phyloP scores from a whole-genome alignment of 2,113 vertebrate genomes.

The Struthio camelus region DNA sequence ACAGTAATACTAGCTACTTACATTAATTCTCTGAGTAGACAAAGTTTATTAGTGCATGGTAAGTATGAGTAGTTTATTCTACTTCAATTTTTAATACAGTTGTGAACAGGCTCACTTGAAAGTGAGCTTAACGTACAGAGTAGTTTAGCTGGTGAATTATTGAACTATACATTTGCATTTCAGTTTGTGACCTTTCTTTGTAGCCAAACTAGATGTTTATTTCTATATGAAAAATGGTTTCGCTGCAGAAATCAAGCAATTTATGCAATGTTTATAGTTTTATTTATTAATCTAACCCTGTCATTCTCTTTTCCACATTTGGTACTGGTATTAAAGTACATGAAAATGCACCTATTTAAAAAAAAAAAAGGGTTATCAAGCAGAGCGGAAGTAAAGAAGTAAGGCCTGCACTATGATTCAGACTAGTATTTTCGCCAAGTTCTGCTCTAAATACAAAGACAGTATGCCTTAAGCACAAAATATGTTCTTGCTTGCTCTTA shows the following conservation, averaged over 20 bases:
- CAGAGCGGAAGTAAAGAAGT: background rate
- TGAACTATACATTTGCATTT: background rate
- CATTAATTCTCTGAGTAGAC: background rate
- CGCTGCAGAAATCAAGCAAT: background rate
- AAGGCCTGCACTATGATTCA: background rate
- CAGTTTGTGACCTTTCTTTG: background rate
- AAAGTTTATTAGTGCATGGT: background rate
- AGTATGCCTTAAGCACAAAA: background rate
- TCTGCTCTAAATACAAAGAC: background rate
- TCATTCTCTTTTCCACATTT: background rate
- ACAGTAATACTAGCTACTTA: background rate
- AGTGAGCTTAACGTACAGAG: background rate
- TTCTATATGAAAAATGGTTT: background rate
- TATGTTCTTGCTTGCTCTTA: conserved; percentile 6
- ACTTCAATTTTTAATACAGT: background rate
- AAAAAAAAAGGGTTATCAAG: background rate
- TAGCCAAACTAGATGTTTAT: background rate
- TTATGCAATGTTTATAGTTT: background rate
- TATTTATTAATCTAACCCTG: background rate
- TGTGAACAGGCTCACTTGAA: conserved; percentile 13
- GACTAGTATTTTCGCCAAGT: background rate
- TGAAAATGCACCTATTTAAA: background rate
- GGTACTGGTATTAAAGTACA: background rate
- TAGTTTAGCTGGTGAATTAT: background rate
- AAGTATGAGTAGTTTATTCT: background rate